Conservation (phyloP, 2,113 vertebrate species). For the Egretta garzetta region DNA sequence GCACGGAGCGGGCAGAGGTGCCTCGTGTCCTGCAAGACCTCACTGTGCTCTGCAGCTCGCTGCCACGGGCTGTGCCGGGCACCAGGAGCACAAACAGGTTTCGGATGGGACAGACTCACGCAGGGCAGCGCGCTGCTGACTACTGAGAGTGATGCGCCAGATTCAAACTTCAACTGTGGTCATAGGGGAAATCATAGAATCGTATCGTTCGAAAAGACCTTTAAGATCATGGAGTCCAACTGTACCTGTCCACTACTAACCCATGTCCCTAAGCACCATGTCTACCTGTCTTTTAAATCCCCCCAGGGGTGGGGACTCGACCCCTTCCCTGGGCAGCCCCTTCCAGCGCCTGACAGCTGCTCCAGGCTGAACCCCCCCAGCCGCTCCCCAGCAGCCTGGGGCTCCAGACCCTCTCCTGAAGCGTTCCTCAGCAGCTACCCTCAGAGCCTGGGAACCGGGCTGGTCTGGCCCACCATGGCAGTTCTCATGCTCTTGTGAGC, state of each 20-base stretch:
- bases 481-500: background rate
- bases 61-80: background rate
- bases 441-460: background rate
- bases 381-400: too few species aligned
- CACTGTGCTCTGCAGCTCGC: background rate
- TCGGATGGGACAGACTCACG: background rate
- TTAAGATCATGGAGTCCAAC: too few species aligned
- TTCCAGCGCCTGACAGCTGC: too few species aligned
- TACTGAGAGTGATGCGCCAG: background rate
- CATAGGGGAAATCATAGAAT: background rate
- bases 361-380: too few species aligned
- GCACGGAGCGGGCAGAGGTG: background rate
- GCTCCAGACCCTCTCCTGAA: background rate
- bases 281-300: too few species aligned
- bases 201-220: too few species aligned
- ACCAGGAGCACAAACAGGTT: background rate
- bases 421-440: accelerated
- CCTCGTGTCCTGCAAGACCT: background rate
- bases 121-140: background rate
- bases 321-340: too few species aligned
- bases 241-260: too few species aligned
- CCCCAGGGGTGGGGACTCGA: too few species aligned
- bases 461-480: background rate
- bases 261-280: too few species aligned
- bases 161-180: background rate